Evolutionary conservation across 2,888 invertebrate species (phyloP), one percentile per base, ranked within the genome.

Genomic region (Hypomecis atomaria): DNA sequence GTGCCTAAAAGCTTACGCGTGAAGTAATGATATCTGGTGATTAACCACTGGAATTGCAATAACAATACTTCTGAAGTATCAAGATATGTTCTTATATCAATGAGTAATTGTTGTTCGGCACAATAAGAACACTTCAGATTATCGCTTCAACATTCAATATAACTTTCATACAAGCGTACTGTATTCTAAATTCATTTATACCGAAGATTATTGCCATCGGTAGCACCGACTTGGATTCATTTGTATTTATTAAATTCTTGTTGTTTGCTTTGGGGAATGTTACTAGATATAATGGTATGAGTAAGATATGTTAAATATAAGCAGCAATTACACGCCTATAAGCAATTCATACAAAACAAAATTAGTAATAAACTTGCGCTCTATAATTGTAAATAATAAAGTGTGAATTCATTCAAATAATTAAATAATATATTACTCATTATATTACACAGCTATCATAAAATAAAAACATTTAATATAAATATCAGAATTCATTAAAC

Each of bases 351-450:
- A 82, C 78, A 75, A 79, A 83, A 85, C 78, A 84, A 83, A 83
- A 77, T 71, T 75, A 76, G 74, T 67, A 76, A 72, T 76, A 81
- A 81, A 75, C 77, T 78, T 81, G 77, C 77, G 76, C 76, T 78
- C 77, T 57, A 52, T 37, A 50, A 36, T 82, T 82, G 83, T 85
- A 85, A 86, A 85, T 83, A 84, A 67, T 60, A 52, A 63, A 64
- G 60, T 65, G 65, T 79, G 78, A 87, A 83, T 84, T 84, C 80
- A 87, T 86, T 86, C 77, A 85, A 85, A 81, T 85, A 84, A 86
- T 84, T 87, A 84, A 87, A 87, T 86, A 86, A 83, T 74, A 83
- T 86, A 86, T 85, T 87, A 88, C 83, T 87, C 83, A 78, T 45
- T 55, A 86, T 85, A 79, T 84, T 87, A 86, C 86, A 88, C 77